Evolutionary conservation across 2,113 vertebrate genomes (phyloP).

Genomic region (Cynopterus brachyotis): DNA sequence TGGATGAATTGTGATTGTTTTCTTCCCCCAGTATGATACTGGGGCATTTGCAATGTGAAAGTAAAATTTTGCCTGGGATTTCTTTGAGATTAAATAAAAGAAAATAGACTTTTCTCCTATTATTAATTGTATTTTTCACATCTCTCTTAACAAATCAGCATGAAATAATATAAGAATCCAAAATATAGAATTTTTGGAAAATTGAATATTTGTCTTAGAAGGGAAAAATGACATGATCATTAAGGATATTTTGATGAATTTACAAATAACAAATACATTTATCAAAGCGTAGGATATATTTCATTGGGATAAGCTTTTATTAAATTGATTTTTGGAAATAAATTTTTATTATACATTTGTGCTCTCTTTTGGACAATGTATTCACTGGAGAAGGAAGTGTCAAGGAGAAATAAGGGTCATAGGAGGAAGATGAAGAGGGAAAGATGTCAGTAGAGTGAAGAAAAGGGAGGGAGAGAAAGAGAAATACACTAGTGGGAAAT

Average conservation of each 20-base stretch:
- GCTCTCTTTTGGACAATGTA: neutral
- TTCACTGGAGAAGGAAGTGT: neutral
- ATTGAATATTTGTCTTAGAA: constrained; percentile 21
- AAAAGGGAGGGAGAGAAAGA: neutral
- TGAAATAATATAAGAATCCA: constrained; percentile 5
- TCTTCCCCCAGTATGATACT: neutral
- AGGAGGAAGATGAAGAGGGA: neutral
- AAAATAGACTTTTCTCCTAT: neutral
- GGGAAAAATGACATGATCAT: neutral
- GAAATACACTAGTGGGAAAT: neutral
- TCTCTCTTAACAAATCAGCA: constrained; percentile 34
- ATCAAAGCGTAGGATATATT: neutral
- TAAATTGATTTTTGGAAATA: constrained; percentile 35
- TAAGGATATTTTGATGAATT: constrained; percentile 39
- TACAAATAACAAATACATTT: constrained; percentile 28
- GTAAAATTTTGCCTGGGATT: neutral
- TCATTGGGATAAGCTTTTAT: neutral
- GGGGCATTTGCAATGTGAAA: neutral
- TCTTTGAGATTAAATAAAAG: constrained; percentile 36
- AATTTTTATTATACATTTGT: constrained; percentile 15
- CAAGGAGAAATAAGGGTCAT: neutral
- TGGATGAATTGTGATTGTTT: neutral
- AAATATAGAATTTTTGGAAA: constrained; percentile 48
- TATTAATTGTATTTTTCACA: constrained; percentile 27
- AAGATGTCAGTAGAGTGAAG: neutral